A percentile compares a stretch with the other conserved stretches of the same genome.
Evolutionary conservation across 2,888 invertebrate genomes (phyloP).

Genomic region (Meganola albula): DNA sequence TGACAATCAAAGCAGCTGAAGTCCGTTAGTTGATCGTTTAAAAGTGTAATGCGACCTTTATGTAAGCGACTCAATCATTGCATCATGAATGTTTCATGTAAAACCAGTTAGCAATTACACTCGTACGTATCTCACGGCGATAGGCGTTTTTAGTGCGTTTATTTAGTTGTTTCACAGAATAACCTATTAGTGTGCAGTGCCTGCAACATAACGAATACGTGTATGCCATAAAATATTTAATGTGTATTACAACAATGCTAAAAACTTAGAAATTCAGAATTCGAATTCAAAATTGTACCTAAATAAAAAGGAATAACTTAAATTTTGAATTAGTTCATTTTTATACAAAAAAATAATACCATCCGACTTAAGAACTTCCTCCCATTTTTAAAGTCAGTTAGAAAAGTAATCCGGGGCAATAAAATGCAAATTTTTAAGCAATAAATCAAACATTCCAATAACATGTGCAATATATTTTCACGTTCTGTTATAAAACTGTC

Average conservation of each 20-base stretch:
- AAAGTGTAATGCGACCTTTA: conserved; percentile 40
- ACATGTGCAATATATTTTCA: conserved; percentile 3
- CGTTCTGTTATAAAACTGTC: conserved; percentile 9
- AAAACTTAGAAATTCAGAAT: background rate
- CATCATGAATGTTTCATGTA: conserved; percentile 65
- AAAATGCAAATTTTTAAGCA: background rate
- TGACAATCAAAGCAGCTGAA: conserved; percentile 28
- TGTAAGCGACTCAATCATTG: conserved; percentile 56
- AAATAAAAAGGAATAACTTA: background rate
- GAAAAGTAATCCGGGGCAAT: too few species aligned
- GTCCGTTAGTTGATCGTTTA: conserved; percentile 34
- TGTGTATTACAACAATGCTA: conserved; percentile 6
- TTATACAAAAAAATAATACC: too few species aligned
- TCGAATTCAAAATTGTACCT: background rate
- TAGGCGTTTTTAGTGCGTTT: conserved; percentile 26
- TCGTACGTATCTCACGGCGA: conserved; percentile 29
- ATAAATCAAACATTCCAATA: background rate
- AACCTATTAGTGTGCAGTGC: conserved; percentile 50
- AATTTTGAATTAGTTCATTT: too few species aligned
- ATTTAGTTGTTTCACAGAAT: conserved; percentile 42
- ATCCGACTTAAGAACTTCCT: too few species aligned
- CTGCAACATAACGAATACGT: conserved; percentile 28
- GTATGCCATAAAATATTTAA: conserved; percentile 14
- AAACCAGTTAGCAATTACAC: conserved; percentile 54
- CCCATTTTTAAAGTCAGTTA: too few species aligned